These are phyloP conservation scores for Oreocharis arfaki DNA, from an alignment of 2,113 vertebrate genomes.

Conservation along the genomic window DNA sequence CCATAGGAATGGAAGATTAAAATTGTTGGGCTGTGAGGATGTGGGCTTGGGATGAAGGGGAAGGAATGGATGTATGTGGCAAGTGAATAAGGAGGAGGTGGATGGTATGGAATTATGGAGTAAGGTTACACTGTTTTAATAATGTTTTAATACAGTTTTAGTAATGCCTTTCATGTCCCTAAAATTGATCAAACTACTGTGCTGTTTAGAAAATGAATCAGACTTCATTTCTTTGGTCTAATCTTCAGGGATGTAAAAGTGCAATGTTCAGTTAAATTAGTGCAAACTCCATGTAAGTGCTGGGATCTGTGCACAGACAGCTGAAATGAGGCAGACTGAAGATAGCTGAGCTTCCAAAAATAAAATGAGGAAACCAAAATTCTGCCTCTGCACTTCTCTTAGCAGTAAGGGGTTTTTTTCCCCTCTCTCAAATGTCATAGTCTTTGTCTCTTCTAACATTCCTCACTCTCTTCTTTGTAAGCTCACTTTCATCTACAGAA, in stretches of 20 bases:
- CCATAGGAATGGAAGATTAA: background rate
- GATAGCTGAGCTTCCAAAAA: background rate
- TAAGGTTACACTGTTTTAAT: background rate
- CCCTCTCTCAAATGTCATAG: background rate
- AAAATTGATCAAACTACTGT: background rate
- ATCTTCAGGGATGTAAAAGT: background rate
- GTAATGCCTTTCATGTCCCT: background rate
- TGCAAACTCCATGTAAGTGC: background rate
- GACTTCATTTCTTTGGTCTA: background rate
- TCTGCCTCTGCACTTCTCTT: background rate
- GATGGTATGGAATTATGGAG: rapidly evolving
- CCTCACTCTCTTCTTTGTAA: background rate
- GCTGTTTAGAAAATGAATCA: background rate
- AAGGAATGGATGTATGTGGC: background rate
- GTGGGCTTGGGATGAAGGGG: background rate
- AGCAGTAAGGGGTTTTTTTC: background rate
- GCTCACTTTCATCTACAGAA: background rate
- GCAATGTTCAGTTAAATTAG: background rate
- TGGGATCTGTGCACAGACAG: background rate
- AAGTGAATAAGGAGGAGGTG: background rate
- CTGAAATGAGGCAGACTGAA: background rate
- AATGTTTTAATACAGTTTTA: background rate
- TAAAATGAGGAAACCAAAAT: background rate
- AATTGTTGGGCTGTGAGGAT: background rate
- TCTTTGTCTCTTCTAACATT: background rate